Conservation (phyloP, 2,113 vertebrate species). For the Lepus europaeus region DNA sequence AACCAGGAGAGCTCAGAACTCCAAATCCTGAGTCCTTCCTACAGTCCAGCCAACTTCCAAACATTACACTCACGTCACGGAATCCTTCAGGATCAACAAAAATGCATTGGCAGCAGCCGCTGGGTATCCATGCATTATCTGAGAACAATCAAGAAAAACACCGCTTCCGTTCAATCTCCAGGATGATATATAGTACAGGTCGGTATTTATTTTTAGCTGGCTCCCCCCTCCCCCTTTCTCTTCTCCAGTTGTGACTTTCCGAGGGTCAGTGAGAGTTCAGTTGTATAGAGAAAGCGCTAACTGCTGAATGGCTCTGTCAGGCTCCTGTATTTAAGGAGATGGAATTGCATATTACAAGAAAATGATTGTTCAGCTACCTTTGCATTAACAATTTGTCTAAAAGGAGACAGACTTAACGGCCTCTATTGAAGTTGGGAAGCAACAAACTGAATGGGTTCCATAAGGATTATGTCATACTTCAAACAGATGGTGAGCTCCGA, state of each 20-base stretch:
- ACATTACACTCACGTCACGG: conserved; percentile 13
- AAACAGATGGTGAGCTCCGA: conserved; percentile 68
- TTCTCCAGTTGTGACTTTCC: conserved; percentile 45
- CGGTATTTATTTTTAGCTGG: conserved; percentile 62
- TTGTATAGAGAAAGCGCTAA: conserved; percentile 61
- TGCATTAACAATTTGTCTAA: conserved; percentile 83
- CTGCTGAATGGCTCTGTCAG: conserved; percentile 77
- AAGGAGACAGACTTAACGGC: conserved; percentile 80
- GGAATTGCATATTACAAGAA: conserved; percentile 78
- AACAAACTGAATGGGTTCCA: conserved; percentile 76
- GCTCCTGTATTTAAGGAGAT: conserved; percentile 78
- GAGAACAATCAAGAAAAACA: conserved; percentile 73
- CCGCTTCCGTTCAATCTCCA: conserved; percentile 25
- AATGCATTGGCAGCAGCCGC: conserved; percentile 47
- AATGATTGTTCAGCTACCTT: conserved; percentile 82
- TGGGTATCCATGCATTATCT: conserved; percentile 60
- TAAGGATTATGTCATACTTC: conserved; percentile 78
- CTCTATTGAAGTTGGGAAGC: conserved; percentile 75
- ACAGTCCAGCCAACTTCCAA: background rate
- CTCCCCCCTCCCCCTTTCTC: conserved; percentile 24
- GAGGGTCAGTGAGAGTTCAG: conserved; percentile 83
- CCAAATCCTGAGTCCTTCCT: background rate
- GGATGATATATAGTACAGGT: conserved; percentile 7
- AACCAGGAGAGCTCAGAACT: background rate
- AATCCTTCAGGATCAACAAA: conserved; percentile 71